phyloP scores from a whole-genome alignment of 2,797 vertebrate species.

The Labeo calbasu region DNA sequence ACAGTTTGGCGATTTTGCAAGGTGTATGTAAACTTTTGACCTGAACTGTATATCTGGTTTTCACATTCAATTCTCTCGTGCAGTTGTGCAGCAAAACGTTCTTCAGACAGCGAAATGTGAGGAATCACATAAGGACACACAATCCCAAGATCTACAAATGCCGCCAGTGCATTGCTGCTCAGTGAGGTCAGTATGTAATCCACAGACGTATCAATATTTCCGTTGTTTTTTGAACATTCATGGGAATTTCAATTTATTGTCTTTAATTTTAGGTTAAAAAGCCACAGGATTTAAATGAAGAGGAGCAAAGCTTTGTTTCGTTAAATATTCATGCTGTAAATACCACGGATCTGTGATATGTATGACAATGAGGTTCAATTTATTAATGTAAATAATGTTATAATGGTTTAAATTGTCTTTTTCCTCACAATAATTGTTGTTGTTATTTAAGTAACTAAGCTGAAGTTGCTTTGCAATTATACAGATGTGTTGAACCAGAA shows the following conservation, averaged over 20 bases:
- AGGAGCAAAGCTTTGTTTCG: slow-evolving; percentile 39
- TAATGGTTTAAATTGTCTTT: slow-evolving; percentile 63
- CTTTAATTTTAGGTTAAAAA: slow-evolving; percentile 47
- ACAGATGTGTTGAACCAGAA: slow-evolving; percentile 68
- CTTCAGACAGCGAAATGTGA: slow-evolving; percentile 82
- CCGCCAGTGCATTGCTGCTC: slow-evolving; percentile 76
- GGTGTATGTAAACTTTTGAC: no score
- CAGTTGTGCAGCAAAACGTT: slow-evolving; percentile 86
- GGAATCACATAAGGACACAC: slow-evolving; percentile 82
- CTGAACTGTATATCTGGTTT: background rate
- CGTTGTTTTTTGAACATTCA: background rate
- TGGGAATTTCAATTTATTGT: slow-evolving; percentile 5
- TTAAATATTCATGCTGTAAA: slow-evolving; percentile 75
- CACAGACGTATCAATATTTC: background rate
- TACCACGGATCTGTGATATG: slow-evolving; percentile 66
- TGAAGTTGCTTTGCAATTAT: slow-evolving; percentile 71
- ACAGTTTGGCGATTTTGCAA: no score
- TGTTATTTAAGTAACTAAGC: slow-evolving; percentile 79
- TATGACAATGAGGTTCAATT: slow-evolving; percentile 71
- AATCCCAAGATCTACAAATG: slow-evolving; percentile 84
- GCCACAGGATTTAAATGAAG: slow-evolving; percentile 41
- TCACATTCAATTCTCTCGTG: slow-evolving; percentile 18
- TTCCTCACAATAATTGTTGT: slow-evolving; percentile 64
- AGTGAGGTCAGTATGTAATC: slow-evolving; percentile 65
- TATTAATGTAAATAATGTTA: slow-evolving; percentile 70